Evolutionary conservation across 2,797 vertebrate species (phyloP).

Genomic region (Zenarchopterus dispar): DNA sequence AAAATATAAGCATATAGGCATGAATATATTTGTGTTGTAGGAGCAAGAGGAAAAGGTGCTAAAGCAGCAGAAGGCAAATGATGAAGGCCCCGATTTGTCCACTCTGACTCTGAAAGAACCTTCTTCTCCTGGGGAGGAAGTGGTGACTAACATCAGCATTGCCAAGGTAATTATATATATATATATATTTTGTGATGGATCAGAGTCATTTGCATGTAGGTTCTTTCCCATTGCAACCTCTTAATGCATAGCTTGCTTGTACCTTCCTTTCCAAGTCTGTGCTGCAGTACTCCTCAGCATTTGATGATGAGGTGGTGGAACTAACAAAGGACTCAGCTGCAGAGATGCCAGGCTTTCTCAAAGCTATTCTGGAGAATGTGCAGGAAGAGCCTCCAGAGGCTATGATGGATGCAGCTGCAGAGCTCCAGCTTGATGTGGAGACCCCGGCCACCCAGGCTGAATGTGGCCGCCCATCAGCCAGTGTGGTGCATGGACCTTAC

Average conservation of each 20-base stretch:
- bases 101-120: constrained; percentile 83
- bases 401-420: constrained; percentile 38
- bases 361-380: constrained; percentile 69
- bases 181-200: neutral
- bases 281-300: constrained; percentile 90
- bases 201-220: neutral
- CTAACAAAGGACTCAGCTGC: constrained; percentile 53
- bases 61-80: constrained; percentile 67
- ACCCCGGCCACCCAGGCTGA: constrained; percentile 55
- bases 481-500: constrained; percentile 85
- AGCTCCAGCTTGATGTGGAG: constrained; percentile 69
- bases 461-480: constrained; percentile 58
- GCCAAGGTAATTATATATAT: constrained; percentile 66
- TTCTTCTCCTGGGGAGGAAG: constrained; percentile 64
- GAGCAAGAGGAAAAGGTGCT: constrained; percentile 86
- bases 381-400: constrained; percentile 71
- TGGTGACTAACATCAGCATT: constrained; percentile 57
- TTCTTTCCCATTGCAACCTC: neutral
- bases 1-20: too few species aligned
- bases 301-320: constrained; percentile 90
- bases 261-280: constrained; percentile 73
- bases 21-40: constrained; percentile 68
- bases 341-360: constrained; percentile 57
- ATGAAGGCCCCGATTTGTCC: constrained; percentile 77
- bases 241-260: neutral